A percentile compares a stretch with the other conserved stretches of the same genome.
Conservation (phyloP, 2,888 invertebrate species). For the Himalopsyche kuldschensis region DNA sequence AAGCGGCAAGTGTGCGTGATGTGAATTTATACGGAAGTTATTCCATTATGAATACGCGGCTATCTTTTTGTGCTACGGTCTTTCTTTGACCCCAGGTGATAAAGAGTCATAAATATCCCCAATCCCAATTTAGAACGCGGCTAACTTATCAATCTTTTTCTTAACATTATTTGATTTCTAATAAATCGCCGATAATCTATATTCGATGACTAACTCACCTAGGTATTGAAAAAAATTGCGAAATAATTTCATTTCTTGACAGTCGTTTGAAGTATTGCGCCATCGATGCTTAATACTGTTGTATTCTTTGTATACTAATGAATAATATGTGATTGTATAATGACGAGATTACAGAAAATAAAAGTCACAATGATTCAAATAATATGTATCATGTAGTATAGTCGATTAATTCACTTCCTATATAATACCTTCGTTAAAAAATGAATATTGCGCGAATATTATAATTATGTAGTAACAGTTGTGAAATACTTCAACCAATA, state of each 20-base stretch:
- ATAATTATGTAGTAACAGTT: not conserved
- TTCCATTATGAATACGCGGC: not conserved
- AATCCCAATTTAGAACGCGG: too few species aligned
- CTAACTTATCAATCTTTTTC: too few species aligned
- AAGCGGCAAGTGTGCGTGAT: not conserved
- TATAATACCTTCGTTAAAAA: not conserved
- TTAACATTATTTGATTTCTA: too few species aligned
- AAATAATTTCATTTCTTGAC: too few species aligned
- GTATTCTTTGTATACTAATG: not conserved
- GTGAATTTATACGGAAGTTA: slow-evolving; percentile 3
- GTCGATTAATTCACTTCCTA: not conserved
- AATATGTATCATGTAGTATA: not conserved
- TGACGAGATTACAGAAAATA: not conserved
- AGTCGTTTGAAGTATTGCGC: not conserved
- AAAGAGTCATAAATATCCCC: too few species aligned
- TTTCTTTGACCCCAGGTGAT: not conserved
- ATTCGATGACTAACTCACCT: too few species aligned
- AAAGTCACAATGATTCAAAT: not conserved
- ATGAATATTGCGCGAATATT: not conserved
- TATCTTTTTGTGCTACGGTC: not conserved
- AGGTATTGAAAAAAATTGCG: too few species aligned
- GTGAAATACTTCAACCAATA: not conserved
- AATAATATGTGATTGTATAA: not conserved
- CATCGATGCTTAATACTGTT: not conserved
- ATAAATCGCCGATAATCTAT: too few species aligned